Evolutionary conservation across 2,888 invertebrate species (phyloP).

Genomic region (Ecliptopera silaceata): DNA sequence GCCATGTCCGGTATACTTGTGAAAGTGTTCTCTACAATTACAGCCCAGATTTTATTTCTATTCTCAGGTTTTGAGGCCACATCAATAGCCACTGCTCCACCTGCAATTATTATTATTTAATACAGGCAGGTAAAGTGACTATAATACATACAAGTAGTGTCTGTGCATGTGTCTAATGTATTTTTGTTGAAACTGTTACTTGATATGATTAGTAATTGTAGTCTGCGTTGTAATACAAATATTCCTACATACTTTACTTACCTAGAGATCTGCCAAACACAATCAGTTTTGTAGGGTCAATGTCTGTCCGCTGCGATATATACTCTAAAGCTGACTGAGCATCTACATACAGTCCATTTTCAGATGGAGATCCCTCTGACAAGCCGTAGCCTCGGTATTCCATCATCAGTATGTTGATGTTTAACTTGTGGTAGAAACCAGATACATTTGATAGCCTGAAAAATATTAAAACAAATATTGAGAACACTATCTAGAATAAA

Average conservation of each 20-base stretch:
- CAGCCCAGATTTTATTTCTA: conserved; percentile 90
- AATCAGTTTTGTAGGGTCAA: conserved; percentile 92
- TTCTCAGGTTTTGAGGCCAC: conserved; percentile 90
- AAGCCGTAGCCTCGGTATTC: conserved; percentile 98
- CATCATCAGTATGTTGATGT: conserved; percentile 94
- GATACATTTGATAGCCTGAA: conserved; percentile 92
- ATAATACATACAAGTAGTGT: too few relatives aligned
- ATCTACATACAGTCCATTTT: conserved; percentile 93
- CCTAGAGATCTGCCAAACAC: conserved; percentile 95
- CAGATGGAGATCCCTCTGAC: conserved; percentile 94
- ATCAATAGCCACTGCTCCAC: conserved; percentile 96
- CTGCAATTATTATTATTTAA: too few relatives aligned
- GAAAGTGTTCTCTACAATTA: conserved; percentile 97
- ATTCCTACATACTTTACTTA: conserved; percentile 47
- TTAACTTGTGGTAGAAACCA: conserved; percentile 90
- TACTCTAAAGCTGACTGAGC: conserved; percentile 94
- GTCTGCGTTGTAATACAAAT: too few relatives aligned
- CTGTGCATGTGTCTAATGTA: too few relatives aligned
- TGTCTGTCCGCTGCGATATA: conserved; percentile 89
- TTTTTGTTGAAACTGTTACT: too few relatives aligned
- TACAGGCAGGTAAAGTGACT: too few relatives aligned
- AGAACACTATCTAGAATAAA: too few relatives aligned
- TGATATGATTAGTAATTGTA: too few relatives aligned
- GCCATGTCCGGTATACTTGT: conserved; percentile 97
- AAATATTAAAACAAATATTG: not conserved